Evolutionary conservation across 2,888 invertebrate genomes (phyloP).

Genomic region (Melipona bicolor): DNA sequence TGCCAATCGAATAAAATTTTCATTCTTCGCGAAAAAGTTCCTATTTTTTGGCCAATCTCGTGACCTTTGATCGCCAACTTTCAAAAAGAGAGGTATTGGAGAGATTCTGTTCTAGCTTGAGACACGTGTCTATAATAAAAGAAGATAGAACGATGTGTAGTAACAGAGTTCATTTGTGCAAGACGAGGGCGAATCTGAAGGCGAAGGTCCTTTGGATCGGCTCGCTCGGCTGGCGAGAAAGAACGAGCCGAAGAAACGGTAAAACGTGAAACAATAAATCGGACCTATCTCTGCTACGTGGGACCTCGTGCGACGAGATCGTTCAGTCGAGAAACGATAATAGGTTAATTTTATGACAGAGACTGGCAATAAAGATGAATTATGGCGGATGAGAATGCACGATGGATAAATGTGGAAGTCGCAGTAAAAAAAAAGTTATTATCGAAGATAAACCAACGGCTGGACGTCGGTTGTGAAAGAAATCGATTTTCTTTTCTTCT

Average conservation of each 20-base stretch:
- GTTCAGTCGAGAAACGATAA: constrained; percentile 18
- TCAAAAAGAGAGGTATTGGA: too few species aligned
- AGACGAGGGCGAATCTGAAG: neutral
- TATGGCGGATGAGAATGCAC: constrained; percentile 2
- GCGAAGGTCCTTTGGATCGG: neutral
- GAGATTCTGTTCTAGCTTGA: too few species aligned
- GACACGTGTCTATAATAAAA: neutral
- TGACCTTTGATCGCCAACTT: too few species aligned
- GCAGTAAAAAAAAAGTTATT: neutral
- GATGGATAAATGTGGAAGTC: neutral
- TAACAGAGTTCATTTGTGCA: constrained; percentile 15
- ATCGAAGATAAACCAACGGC: neutral
- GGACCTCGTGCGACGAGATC: neutral
- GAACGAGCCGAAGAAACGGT: neutral
- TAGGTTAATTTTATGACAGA: constrained; percentile 19
- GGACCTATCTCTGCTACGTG: constrained; percentile 10
- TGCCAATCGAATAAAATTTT: too few species aligned
- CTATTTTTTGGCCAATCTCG: too few species aligned
- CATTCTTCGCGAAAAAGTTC: too few species aligned
- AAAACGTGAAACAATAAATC: constrained; percentile 37
- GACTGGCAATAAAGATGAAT: constrained; percentile 14
- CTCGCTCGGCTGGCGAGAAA: neutral
- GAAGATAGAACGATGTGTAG: neutral
- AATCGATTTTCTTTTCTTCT: too few species aligned
- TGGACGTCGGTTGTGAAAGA: neutral